phyloP scores from a whole-genome alignment of 1,140 invertebrate species.

The Tribolium castaneum region DNA sequence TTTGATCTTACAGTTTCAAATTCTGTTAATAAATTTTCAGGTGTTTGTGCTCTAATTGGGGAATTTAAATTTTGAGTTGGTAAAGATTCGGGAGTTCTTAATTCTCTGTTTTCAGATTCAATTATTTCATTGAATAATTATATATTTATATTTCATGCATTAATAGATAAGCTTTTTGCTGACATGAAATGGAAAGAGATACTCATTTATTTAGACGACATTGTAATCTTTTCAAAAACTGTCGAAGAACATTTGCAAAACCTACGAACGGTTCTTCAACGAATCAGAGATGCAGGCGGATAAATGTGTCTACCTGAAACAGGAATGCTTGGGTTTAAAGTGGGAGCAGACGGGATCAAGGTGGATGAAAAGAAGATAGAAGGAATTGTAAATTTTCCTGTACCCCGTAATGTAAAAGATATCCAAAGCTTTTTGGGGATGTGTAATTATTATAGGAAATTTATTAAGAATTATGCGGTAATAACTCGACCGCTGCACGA shows the following conservation, averaged over 20 bases:
- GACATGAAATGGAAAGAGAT: slow-evolving; percentile 31
- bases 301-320: slow-evolving; percentile 59
- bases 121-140: no score
- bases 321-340: slow-evolving; percentile 59
- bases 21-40: no score
- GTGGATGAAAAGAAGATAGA: neutral
- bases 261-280: neutral
- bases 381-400: slow-evolving; percentile 15
- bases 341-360: neutral
- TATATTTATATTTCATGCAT: slow-evolving; percentile 45
- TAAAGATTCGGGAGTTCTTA: no score
- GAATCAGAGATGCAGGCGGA: slow-evolving; percentile 39
- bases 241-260: slow-evolving; percentile 20
- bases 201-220: slow-evolving; percentile 32
- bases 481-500: neutral
- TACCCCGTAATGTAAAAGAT: neutral
- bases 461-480: neutral
- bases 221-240: slow-evolving; percentile 7
- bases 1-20: no score
- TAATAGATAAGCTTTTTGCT: neutral
- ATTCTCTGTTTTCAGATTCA: no score
- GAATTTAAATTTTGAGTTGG: no score
- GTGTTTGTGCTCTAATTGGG: no score
- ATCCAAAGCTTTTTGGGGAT: slow-evolving; percentile 26
- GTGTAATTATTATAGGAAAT: neutral